Conservation (phyloP, 2,888 invertebrate species). For the Trichopria drosophilae region DNA sequence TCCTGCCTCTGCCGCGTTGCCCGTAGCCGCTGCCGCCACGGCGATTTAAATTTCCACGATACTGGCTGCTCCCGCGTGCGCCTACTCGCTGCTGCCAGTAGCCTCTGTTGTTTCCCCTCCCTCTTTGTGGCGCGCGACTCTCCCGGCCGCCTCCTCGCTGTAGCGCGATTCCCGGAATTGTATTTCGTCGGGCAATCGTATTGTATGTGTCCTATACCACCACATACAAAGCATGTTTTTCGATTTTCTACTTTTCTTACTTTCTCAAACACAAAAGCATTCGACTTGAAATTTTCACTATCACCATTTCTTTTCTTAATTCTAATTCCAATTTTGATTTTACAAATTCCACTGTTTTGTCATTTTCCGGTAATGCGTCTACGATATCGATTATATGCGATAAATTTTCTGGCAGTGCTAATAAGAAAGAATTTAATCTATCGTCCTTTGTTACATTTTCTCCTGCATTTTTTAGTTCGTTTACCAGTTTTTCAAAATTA, state of each 20-base stretch:
- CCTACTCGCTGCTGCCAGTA: too few species aligned
- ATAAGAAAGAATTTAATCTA: conserved; percentile 29
- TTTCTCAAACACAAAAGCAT: conserved; percentile 4
- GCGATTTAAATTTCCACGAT: too few species aligned
- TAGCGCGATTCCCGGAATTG: too few species aligned
- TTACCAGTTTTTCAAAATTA: conserved; percentile 30
- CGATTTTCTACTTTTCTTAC: conserved; percentile 5
- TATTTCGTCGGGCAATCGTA: conserved; percentile 16
- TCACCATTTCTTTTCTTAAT: conserved; percentile 24
- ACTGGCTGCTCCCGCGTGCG: too few species aligned
- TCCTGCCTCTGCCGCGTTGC: too few species aligned
- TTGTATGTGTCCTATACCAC: conserved; percentile 17
- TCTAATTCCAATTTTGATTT: conserved; percentile 31
- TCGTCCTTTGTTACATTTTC: conserved; percentile 32
- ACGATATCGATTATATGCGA: conserved; percentile 29
- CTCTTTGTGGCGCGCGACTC: too few species aligned
- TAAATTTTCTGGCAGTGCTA: conserved; percentile 28
- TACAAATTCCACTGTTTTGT: conserved; percentile 29
- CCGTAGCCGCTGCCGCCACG: too few species aligned
- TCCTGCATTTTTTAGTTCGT: conserved; percentile 31
- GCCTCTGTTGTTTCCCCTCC: too few species aligned
- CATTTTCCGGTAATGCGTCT: conserved; percentile 26
- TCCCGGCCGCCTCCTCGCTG: too few species aligned
- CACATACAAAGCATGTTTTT: conserved; percentile 16
- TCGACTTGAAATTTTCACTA: conserved; percentile 16